Conservation (phyloP, 2,113 vertebrate species). For the Ardeotis arabs region DNA sequence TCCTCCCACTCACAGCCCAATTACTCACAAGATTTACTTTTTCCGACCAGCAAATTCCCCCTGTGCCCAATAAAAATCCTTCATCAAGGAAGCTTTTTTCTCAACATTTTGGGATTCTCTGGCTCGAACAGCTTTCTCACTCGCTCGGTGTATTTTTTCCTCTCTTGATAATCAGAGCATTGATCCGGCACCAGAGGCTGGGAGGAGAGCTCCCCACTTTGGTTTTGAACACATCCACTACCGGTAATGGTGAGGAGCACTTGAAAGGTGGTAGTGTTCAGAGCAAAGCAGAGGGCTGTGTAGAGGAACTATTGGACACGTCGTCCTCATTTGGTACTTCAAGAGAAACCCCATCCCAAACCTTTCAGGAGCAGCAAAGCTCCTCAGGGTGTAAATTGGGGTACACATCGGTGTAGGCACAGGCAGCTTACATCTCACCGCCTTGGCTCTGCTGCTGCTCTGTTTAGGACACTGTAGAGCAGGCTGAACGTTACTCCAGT, state of each 20-base stretch:
- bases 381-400: background rate
- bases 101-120: background rate
- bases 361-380: background rate
- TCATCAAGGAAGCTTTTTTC: background rate
- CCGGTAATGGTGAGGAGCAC: background rate
- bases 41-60: conserved; percentile 1
- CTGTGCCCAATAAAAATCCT: background rate
- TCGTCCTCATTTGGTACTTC: background rate
- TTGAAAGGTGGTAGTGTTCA: background rate
- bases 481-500: background rate
- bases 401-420: background rate
- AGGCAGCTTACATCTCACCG: background rate
- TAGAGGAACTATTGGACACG: background rate
- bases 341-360: background rate
- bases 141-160: background rate
- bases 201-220: background rate
- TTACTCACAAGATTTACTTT: conserved; percentile 9
- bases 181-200: background rate
- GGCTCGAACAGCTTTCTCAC: background rate
- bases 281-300: background rate
- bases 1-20: background rate
- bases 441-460: background rate
- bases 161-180: background rate
- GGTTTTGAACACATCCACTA: background rate
- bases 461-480: background rate